Conservation (phyloP, 2,113 vertebrate species). For the Piliocolobus tephrosceles region DNA sequence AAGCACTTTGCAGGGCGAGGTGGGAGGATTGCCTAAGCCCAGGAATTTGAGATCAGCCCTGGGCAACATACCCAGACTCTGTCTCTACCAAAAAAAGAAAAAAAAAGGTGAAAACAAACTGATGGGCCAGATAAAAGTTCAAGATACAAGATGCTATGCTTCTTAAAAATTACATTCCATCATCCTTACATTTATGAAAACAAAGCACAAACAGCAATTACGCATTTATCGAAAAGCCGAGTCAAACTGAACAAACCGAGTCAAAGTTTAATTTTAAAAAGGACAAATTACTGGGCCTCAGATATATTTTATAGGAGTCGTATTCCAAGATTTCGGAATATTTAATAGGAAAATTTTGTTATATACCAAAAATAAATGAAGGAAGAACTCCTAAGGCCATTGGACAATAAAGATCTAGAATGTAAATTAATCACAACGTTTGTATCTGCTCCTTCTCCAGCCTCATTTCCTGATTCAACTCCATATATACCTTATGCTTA, state of each 20-base stretch:
- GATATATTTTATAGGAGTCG: background rate
- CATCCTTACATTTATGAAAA: background rate
- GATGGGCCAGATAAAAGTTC: background rate
- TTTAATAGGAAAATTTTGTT: background rate
- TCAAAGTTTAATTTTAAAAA: background rate
- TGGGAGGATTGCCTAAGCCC: too few relatives aligned
- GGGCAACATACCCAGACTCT: too few relatives aligned
- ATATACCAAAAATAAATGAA: conserved; percentile 27
- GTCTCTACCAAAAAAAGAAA: too few relatives aligned
- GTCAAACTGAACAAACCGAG: too few relatives aligned
- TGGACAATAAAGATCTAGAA: background rate
- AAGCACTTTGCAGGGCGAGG: too few relatives aligned
- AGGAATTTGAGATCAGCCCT: too few relatives aligned
- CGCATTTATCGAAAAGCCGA: background rate
- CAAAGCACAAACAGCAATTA: conserved; percentile 24
- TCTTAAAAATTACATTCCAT: background rate
- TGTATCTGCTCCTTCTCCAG: conserved; percentile 33
- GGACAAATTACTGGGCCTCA: background rate
- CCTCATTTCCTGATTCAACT: conserved; percentile 23
- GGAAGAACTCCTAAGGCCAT: background rate
- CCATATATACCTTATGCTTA: background rate
- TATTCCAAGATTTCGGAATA: conserved; percentile 11
- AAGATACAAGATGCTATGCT: background rate
- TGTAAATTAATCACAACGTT: background rate
- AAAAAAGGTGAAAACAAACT: background rate